phyloP scores from a whole-genome alignment of 2,888 invertebrate species.

The Aspidiotus rigidus region DNA sequence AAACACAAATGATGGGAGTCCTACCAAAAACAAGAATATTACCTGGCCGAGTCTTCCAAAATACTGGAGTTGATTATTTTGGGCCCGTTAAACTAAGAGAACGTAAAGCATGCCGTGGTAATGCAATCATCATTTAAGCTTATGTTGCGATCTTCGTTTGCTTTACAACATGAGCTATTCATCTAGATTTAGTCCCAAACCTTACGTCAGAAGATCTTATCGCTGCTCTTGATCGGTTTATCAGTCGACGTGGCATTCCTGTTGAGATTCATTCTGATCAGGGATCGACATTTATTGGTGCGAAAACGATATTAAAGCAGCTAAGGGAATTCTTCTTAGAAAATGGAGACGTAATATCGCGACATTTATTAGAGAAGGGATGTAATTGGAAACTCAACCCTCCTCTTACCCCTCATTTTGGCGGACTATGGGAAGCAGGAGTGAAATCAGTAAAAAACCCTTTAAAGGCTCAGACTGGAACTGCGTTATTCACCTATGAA shows the following conservation, averaged over 20 bases:
- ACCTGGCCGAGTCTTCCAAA: neutral
- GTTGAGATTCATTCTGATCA: slow-evolving; percentile 40
- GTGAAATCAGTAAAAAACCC: slow-evolving; percentile 40
- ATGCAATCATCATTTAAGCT: slow-evolving; percentile 29
- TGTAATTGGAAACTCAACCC: slow-evolving; percentile 39
- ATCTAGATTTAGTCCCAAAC: slow-evolving; percentile 40
- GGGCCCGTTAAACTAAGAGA: neutral
- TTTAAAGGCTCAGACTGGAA: slow-evolving; percentile 36
- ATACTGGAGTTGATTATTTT: neutral
- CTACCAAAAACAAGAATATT: neutral
- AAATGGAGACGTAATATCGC: neutral
- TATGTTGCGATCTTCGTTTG: slow-evolving; percentile 40
- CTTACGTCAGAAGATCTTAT: slow-evolving; percentile 40
- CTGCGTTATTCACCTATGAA: slow-evolving; percentile 38
- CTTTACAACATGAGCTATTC: slow-evolving; percentile 40
- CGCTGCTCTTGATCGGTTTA: slow-evolving; percentile 40
- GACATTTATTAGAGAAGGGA: neutral
- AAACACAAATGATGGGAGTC: neutral
- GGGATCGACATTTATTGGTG: slow-evolving; percentile 41
- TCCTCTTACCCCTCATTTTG: slow-evolving; percentile 38
- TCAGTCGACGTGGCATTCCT: slow-evolving; percentile 39
- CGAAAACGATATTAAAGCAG: slow-evolving; percentile 38
- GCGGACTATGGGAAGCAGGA: slow-evolving; percentile 40
- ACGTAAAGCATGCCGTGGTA: neutral
- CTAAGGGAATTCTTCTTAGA: slow-evolving; percentile 9